Percentiles rank a stretch among this genome's conserved stretches.
Conservation (phyloP, 2,797 vertebrate species). For the Peromyscus attwateri region DNA sequence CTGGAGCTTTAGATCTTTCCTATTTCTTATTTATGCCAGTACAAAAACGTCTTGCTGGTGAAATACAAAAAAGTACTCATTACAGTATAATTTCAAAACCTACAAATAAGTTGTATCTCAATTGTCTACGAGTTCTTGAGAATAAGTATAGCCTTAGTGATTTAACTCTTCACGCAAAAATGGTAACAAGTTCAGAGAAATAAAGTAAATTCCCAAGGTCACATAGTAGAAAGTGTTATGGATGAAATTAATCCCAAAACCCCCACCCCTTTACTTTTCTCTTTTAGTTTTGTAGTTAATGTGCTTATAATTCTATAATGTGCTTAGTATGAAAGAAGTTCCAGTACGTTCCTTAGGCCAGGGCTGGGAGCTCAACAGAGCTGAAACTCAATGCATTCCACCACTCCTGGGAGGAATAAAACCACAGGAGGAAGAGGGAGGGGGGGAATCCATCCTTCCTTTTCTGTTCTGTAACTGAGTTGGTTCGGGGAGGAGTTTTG, state of each 20-base stretch:
- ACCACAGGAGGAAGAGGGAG: background rate
- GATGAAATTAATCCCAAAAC: background rate
- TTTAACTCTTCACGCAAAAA: background rate
- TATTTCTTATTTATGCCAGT: background rate
- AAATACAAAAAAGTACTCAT: conserved; percentile 41
- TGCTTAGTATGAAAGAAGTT: background rate
- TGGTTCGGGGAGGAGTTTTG: conserved; percentile 76
- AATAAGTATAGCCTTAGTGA: background rate
- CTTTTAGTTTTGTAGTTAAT: conserved; percentile 18
- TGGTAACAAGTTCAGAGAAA: background rate
- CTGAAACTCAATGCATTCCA: background rate
- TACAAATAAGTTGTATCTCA: conserved; percentile 33
- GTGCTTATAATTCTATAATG: background rate
- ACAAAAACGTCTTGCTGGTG: background rate
- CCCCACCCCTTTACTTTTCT: background rate
- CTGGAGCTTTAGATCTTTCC: background rate
- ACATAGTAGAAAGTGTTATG: background rate
- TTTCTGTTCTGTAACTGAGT: conserved; percentile 37
- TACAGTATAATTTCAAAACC: background rate
- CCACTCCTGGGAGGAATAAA: background rate
- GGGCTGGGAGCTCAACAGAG: background rate
- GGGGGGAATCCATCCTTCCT: background rate
- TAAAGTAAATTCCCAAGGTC: background rate
- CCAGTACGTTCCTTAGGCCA: background rate
- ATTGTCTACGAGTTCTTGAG: background rate